These are phyloP conservation scores for Fregata magnificens DNA, from an alignment of 2,113 vertebrate species.

Conservation along the genomic window DNA sequence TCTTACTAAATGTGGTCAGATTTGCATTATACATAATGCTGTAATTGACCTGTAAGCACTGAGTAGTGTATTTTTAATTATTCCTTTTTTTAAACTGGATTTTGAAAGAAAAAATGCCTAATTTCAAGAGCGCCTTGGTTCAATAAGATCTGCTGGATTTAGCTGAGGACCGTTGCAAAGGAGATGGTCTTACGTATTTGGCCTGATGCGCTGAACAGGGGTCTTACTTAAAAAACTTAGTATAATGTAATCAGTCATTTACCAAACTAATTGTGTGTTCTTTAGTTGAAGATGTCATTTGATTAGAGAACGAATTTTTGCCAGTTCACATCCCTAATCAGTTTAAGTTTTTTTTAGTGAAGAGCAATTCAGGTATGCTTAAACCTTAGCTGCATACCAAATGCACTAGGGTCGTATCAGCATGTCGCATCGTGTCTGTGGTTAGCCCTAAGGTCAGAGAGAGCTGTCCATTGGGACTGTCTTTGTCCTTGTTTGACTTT, in stretches of 20 bases:
- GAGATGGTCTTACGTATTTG: background rate
- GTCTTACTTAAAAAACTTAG: background rate
- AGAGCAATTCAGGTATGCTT: background rate
- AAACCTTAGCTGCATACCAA: background rate
- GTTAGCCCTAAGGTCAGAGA: background rate
- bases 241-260: background rate
- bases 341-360: background rate
- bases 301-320: background rate
- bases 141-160: background rate
- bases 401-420: rapidly evolving
- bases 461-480: rapidly evolving
- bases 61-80: background rate
- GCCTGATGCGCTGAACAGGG: background rate
- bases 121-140: background rate
- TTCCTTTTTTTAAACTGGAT: background rate
- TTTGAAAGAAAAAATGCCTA: background rate
- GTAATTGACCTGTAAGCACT: background rate
- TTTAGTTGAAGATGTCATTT: background rate
- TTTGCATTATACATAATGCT: background rate
- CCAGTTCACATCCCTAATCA: background rate
- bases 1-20: background rate
- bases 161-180: background rate
- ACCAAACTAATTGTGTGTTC: background rate
- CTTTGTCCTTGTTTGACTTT: background rate
- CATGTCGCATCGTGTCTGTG: rapidly evolving